phyloP scores from a whole-genome alignment of 2,888 invertebrate genomes.

The Aradus depressus region DNA sequence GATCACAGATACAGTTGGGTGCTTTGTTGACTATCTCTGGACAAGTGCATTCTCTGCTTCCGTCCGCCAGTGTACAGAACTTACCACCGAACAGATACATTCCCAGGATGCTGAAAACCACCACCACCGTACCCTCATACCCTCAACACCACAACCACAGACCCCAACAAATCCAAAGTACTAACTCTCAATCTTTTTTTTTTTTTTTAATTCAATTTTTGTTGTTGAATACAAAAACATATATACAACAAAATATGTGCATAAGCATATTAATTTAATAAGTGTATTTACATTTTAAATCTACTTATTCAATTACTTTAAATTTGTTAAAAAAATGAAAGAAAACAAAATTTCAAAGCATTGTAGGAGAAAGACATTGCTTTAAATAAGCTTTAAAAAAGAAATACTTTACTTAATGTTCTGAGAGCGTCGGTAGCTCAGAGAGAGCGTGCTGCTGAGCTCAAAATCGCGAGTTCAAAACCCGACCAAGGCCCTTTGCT shows the following conservation, averaged over 20 bases:
- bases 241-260: conserved; percentile 5
- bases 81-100: conserved; percentile 99
- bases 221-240: neutral
- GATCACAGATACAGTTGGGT: conserved; percentile 87
- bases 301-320: conserved; percentile 7
- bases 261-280: conserved; percentile 10
- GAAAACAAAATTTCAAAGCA: too few species aligned
- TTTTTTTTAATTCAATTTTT: too few species aligned
- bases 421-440: too few species aligned
- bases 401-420: too few species aligned
- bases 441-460: too few species aligned
- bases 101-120: conserved; percentile 81
- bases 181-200: too few species aligned
- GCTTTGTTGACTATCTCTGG: conserved; percentile 79
- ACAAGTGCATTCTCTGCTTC: conserved; percentile 81
- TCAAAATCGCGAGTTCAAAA: too few species aligned
- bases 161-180: too few species aligned
- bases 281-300: conserved; percentile 15
- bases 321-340: conserved; percentile 1
- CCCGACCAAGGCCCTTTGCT: too few species aligned
- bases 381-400: too few species aligned
- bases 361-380: too few species aligned
- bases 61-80: conserved; percentile 95
- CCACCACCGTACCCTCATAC: conserved; percentile 19
- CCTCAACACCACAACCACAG: too few species aligned